phyloP scores from a whole-genome alignment of 2,113 vertebrate genomes.

The Sinocyclocheilus maitianheensis region DNA sequence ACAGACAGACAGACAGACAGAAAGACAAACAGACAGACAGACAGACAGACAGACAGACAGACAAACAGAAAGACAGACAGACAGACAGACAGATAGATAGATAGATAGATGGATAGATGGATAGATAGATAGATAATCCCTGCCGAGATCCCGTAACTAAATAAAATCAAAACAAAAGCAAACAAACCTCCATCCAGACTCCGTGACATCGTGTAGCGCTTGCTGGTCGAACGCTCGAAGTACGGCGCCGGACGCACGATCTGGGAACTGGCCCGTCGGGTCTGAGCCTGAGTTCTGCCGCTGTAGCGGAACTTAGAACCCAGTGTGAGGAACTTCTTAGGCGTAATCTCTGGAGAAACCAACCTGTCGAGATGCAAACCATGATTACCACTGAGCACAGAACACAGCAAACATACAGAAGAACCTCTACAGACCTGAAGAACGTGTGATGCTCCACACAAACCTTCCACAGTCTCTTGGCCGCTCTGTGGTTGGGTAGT shows the following conservation, averaged over 20 bases:
- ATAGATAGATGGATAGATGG: not conserved
- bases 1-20: not conserved
- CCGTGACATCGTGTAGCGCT: conserved; percentile 94
- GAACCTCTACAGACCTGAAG: conserved; percentile 76
- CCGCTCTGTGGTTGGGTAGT: conserved; percentile 92
- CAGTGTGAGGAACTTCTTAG: conserved; percentile 91
- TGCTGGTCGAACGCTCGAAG: conserved; percentile 93
- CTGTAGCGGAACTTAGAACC: conserved; percentile 99
- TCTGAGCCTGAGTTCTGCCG: conserved; percentile 93
- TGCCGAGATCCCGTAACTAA: too few relatives aligned
- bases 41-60: not conserved
- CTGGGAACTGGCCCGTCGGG: conserved; percentile 88
- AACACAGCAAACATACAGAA: not conserved
- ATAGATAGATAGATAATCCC: not conserved
- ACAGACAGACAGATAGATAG: not conserved
- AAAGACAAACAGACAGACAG: not conserved
- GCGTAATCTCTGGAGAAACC: conserved; percentile 89
- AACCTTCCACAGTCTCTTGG: conserved; percentile 97
- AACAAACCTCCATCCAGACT: conserved; percentile 94
- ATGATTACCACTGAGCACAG: not conserved
- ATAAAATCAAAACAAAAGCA: not conserved
- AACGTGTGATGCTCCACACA: conserved; percentile 98
- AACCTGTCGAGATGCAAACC: conserved; percentile 72
- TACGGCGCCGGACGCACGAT: conserved; percentile 91
- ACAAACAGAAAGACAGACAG: not conserved